These are phyloP conservation scores for Chionoecetes opilio DNA, from an alignment of 1,140 invertebrate genomes.

Conservation along the genomic window DNA sequence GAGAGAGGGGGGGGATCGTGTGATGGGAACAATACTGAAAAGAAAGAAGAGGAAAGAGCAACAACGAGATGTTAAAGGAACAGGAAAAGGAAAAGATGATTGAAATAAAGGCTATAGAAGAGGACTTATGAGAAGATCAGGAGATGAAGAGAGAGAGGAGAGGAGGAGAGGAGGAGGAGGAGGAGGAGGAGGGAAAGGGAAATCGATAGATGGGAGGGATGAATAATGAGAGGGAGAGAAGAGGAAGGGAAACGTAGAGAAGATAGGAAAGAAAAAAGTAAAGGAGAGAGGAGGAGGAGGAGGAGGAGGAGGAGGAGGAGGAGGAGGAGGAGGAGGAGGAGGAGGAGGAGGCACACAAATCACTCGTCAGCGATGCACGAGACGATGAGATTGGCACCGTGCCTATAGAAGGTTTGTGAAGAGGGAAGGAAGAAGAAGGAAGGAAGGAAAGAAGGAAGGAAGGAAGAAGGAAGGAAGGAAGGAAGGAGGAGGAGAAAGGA, in stretches of 20 bases:
- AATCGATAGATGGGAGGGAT: neutral
- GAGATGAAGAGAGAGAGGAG: no score
- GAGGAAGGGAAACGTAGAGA: neutral
- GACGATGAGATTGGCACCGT: neutral
- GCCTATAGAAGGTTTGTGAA: neutral
- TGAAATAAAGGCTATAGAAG: neutral
- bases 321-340: neutral
- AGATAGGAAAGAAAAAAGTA: neutral
- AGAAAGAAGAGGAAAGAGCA: neutral
- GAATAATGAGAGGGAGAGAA: slow-evolving; percentile 41
- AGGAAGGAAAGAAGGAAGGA: neutral
- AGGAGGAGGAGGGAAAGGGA: no score
- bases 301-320: no score
- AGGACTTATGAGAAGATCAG: neutral
- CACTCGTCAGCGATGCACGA: neutral
- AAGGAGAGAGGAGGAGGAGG: neutral
- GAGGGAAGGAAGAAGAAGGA: neutral
- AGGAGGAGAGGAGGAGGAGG: no score
- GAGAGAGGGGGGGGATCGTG: no score
- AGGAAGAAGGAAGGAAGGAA: no score
- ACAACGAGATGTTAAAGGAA: no score
- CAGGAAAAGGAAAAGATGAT: neutral
- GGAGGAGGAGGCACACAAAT: neutral
- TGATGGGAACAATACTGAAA: no score
- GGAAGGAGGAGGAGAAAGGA: no score